Evolutionary conservation across 2,797 vertebrate species (phyloP).

Genomic region (Megaceryle alcyon): DNA sequence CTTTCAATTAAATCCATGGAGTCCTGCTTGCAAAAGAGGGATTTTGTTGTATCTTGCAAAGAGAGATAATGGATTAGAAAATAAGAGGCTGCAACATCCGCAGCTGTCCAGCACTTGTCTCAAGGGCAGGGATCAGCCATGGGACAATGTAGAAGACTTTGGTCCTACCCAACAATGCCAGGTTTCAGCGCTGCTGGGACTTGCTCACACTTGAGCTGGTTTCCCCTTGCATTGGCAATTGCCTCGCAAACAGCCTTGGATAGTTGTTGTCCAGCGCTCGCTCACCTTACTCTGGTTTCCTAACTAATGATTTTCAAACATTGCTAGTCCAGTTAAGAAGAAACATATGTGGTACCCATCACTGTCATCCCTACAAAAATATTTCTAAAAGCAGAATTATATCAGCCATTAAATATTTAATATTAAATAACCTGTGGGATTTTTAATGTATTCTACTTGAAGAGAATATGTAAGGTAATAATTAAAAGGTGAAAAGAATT

Average conservation of each 20-base stretch:
- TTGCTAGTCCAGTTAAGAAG: not conserved
- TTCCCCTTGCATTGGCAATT: not conserved
- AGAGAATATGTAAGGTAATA: not conserved
- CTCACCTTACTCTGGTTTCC: not conserved
- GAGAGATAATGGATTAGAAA: not conserved
- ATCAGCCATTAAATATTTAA: slow-evolving; percentile 45
- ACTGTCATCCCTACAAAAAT: not conserved
- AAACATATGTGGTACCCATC: not conserved
- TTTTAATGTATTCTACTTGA: slow-evolving; percentile 42
- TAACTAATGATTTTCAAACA: not conserved
- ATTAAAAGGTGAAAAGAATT: slow-evolving; percentile 1
- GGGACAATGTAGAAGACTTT: not conserved
- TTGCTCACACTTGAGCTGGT: not conserved
- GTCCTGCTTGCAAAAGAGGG: not conserved
- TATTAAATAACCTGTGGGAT: slow-evolving; percentile 16
- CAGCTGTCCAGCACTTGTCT: not conserved
- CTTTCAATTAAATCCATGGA: not conserved
- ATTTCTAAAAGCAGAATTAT: slow-evolving; percentile 3
- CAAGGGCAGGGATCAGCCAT: not conserved
- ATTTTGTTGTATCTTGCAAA: not conserved
- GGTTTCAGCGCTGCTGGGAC: not conserved
- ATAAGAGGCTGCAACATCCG: not conserved
- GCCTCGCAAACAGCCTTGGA: not conserved
- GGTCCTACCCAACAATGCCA: accelerated
- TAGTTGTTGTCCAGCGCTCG: not conserved